Conservation (phyloP, 2,888 invertebrate species). For the Parthenolecanium corni region DNA sequence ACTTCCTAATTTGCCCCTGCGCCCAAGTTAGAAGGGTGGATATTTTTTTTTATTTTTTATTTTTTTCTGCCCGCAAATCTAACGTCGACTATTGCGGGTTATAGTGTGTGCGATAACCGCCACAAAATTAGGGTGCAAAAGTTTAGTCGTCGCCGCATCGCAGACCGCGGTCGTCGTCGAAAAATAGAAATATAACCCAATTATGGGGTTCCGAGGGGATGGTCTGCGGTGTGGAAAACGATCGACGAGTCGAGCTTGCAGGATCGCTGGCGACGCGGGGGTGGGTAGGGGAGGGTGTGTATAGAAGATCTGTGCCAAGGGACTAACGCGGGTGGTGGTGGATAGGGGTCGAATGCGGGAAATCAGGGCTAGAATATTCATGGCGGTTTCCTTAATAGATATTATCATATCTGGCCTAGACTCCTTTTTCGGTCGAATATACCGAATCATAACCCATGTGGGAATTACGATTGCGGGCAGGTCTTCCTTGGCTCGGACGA, state of each 20-base stretch:
- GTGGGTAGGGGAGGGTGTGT: no score
- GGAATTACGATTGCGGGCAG: conserved; percentile 18
- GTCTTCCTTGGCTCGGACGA: conserved; percentile 21
- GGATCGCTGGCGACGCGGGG: no score
- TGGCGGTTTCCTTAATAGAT: conserved; percentile 27
- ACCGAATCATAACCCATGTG: conserved; percentile 29
- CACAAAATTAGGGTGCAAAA: conserved; percentile 1
- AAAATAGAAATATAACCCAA: conserved; percentile 28
- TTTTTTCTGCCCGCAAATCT: no score
- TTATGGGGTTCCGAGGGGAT: not conserved
- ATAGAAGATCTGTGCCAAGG: no score
- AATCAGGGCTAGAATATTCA: conserved; percentile 28
- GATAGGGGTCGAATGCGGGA: conserved; percentile 4
- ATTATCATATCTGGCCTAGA: conserved; percentile 27
- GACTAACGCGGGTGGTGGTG: not conserved
- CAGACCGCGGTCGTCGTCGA: not conserved
- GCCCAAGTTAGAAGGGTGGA: no score
- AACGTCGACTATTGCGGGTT: not conserved
- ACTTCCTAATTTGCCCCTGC: no score
- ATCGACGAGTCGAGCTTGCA: no score
- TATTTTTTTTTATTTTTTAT: no score
- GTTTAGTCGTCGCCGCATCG: not conserved
- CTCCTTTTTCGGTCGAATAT: conserved; percentile 24
- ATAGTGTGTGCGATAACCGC: not conserved
- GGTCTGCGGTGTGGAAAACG: no score